These are phyloP conservation scores for Prunella strophiata DNA, from an alignment of 2,797 vertebrate genomes.

Conservation along the genomic window DNA sequence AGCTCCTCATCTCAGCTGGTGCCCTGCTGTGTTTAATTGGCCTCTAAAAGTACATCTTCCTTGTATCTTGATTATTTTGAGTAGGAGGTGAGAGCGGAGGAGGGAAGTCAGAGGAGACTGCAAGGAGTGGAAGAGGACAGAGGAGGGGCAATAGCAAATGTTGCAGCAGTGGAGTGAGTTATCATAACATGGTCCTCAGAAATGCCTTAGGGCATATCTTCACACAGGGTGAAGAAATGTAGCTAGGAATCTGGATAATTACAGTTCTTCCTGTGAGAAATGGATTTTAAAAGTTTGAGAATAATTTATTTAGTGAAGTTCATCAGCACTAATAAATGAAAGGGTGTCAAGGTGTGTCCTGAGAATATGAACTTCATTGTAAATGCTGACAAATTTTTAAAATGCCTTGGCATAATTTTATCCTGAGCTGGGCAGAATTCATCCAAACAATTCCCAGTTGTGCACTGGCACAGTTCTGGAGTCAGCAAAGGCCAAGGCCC, in stretches of 20 bases:
- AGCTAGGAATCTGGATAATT: not conserved
- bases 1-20: conserved; percentile 28
- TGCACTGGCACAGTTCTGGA: not conserved
- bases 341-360: not conserved
- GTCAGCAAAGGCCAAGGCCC: not conserved
- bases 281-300: not conserved
- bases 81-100: not conserved
- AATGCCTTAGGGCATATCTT: not conserved
- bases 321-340: not conserved
- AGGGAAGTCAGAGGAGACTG: not conserved
- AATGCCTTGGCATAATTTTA: not conserved
- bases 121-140: not conserved
- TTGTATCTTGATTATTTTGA: conserved; percentile 56
- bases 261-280: not conserved
- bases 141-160: not conserved
- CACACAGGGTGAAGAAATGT: not conserved
- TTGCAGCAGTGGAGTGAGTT: not conserved
- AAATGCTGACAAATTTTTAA: not conserved
- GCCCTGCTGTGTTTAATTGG: conserved; percentile 61
- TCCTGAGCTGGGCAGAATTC: not conserved
- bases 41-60: conserved; percentile 42
- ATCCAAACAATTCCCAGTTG: not conserved
- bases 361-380: not conserved
- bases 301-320: not conserved
- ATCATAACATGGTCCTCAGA: not conserved